Conservation (phyloP, 2,113 vertebrate genomes). For the Emydura subglobosa region DNA sequence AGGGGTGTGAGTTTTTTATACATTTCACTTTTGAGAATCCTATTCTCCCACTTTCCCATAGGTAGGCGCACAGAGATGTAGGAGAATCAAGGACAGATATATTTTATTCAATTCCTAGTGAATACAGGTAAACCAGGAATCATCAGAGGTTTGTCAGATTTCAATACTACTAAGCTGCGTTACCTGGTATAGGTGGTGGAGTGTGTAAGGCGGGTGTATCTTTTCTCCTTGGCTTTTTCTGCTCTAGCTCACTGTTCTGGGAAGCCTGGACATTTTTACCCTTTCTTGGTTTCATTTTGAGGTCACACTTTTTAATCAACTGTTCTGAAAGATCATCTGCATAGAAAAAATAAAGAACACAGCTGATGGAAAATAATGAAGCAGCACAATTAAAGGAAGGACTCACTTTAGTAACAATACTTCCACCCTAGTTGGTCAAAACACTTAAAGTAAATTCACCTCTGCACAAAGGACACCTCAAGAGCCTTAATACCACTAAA, state of each 20-base stretch:
- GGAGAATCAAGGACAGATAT: not conserved
- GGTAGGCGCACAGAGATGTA: not conserved
- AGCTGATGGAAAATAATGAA: not conserved
- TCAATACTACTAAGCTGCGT: not conserved
- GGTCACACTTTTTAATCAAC: constrained; percentile 80
- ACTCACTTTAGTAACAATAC: not conserved
- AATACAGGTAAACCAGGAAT: accelerated
- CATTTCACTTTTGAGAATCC: not conserved
- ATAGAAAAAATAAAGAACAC: not conserved
- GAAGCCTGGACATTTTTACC: constrained; percentile 61
- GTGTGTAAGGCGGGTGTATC: constrained; percentile 88
- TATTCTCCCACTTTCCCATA: not conserved
- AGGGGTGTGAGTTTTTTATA: not conserved
- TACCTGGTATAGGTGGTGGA: constrained; percentile 89
- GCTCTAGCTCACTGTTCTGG: constrained; percentile 79
- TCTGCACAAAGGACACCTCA: not conserved
- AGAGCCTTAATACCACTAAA: not conserved
- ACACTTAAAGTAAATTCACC: not conserved
- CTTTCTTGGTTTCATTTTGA: constrained; percentile 79
- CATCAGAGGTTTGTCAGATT: not conserved
- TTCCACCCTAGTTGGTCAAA: constrained; percentile 20
- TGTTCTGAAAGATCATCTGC: constrained; percentile 83
- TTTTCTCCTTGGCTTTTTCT: constrained; percentile 92
- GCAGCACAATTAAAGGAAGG: not conserved
- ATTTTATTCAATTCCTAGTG: not conserved